phyloP scores from a whole-genome alignment of 2,888 invertebrate species.

The Sesia apiformis region DNA sequence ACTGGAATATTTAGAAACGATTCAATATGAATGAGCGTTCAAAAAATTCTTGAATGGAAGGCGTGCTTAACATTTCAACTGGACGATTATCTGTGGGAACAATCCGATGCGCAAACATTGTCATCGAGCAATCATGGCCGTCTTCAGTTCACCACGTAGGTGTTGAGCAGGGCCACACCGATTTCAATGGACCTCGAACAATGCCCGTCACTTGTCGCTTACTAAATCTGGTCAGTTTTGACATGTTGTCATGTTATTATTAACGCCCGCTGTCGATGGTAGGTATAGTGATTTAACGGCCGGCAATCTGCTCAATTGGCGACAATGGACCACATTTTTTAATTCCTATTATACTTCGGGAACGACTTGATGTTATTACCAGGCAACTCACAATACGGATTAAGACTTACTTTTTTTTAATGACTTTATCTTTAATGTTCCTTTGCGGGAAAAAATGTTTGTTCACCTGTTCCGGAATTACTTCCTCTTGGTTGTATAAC shows the following conservation, averaged over 20 bases:
- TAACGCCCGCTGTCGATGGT: slow-evolving; percentile 59
- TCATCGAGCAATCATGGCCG: slow-evolving; percentile 31
- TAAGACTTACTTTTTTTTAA: slow-evolving; percentile 64
- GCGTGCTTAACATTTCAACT: slow-evolving; percentile 50
- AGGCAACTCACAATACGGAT: slow-evolving; percentile 41
- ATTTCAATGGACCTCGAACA: slow-evolving; percentile 57
- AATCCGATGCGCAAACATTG: slow-evolving; percentile 62
- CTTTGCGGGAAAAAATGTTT: slow-evolving; percentile 24
- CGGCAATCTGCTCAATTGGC: slow-evolving; percentile 60
- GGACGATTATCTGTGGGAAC: slow-evolving; percentile 50
- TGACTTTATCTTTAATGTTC: slow-evolving; percentile 42
- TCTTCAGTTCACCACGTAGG: slow-evolving; percentile 41
- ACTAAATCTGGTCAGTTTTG: slow-evolving; percentile 70
- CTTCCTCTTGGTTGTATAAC: neutral
- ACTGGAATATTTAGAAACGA: too few species aligned
- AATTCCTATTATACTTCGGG: slow-evolving; percentile 60
- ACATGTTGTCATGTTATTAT: slow-evolving; percentile 72
- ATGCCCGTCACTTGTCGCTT: slow-evolving; percentile 63
- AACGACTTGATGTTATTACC: slow-evolving; percentile 60
- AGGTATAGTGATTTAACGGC: slow-evolving; percentile 49
- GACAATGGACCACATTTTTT: slow-evolving; percentile 61
- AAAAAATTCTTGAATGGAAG: slow-evolving; percentile 38
- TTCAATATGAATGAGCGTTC: slow-evolving; percentile 12
- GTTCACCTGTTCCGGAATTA: slow-evolving; percentile 27
- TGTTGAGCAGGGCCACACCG: slow-evolving; percentile 59